Percentiles rank a stretch among this genome's conserved stretches.
phyloP scores from a whole-genome alignment of 2,797 vertebrate genomes.

The Gambusia yucatana region DNA sequence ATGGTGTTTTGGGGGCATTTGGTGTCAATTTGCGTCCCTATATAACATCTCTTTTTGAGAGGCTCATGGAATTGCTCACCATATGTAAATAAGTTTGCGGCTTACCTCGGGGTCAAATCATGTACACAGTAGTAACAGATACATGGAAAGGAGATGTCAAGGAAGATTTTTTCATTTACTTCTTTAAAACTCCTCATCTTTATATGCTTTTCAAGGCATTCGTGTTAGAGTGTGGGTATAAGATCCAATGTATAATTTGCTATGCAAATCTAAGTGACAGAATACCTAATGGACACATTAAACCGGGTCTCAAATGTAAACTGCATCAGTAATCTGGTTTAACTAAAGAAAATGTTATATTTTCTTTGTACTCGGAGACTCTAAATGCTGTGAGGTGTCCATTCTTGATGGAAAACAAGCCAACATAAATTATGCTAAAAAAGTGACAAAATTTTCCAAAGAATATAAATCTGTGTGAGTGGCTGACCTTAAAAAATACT shows the following conservation, averaged over 20 bases:
- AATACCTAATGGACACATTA: constrained; percentile 34
- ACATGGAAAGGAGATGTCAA: background rate
- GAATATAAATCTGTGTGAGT: constrained; percentile 47
- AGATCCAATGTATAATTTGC: constrained; percentile 61
- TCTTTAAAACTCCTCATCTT: background rate
- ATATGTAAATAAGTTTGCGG: background rate
- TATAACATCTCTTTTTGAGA: background rate
- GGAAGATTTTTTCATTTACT: background rate
- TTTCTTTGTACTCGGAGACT: background rate
- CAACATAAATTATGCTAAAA: constrained; percentile 5
- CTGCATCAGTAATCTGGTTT: background rate
- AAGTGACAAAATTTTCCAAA: constrained; percentile 48
- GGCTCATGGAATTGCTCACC: background rate
- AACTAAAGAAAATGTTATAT: background rate
- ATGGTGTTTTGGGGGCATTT: background rate
- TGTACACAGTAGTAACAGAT: background rate
- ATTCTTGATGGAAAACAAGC: constrained; percentile 26
- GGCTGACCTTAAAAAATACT: constrained; percentile 54
- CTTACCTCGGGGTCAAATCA: background rate
- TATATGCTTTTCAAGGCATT: background rate
- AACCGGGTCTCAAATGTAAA: constrained; percentile 8
- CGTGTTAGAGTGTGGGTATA: constrained; percentile 3
- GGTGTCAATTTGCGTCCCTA: background rate
- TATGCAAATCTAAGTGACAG: constrained; percentile 56
- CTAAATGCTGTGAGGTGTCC: constrained; percentile 28